Base-by-base conservation (phyloP, 2,113 vertebrate species). In the Sinocyclocheilus grahami region DNA sequence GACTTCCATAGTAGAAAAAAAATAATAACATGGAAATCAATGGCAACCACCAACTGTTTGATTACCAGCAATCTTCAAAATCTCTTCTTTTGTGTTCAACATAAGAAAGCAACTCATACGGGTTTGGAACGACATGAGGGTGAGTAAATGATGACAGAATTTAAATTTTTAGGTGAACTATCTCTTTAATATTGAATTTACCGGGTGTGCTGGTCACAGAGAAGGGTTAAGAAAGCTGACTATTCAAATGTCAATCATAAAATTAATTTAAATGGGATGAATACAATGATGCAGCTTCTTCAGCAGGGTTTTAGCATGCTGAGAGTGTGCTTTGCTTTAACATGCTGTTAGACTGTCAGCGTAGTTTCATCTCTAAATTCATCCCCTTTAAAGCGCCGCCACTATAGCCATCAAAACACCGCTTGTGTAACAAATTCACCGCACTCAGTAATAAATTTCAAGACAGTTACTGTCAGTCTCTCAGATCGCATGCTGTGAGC, bases 391-490 rank as follows among this genome's bases (percentile, higher is more conserved):
- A 78, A 78, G 76, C 1, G 8, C 27, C 4, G 12, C 48, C 53
- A 42, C 76, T 37, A 78, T 30, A 78, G 76, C 53, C 76, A 78
- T 78, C 76, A 78, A 78, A 78, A 78, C 76, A 58, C 51, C 14
- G 18, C 76, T 37, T 37, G 76, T 78, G 76, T 78, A 55, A 78
- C 48, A 58, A 37, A 78, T 58, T 58, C 16, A 1, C 51, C 14
- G 0, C 76, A 58, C 53, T 37, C 51, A 22, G 76, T 78, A 55
- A 78, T 78, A 58, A 2, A 58, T 78, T 78, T 78, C 76, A 58
- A 58, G 76, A 78, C 76, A 58, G 76, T 78, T 78, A 78, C 51
- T 78, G 51, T 78, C 76, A 37, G 76, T 55, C 76, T 78, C 58
- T 78, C 76, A 78, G 76, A 58, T 78, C 76, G 3, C 76, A 53